Conservation (phyloP, 2,888 invertebrate species). For the Onchidella celtica region DNA sequence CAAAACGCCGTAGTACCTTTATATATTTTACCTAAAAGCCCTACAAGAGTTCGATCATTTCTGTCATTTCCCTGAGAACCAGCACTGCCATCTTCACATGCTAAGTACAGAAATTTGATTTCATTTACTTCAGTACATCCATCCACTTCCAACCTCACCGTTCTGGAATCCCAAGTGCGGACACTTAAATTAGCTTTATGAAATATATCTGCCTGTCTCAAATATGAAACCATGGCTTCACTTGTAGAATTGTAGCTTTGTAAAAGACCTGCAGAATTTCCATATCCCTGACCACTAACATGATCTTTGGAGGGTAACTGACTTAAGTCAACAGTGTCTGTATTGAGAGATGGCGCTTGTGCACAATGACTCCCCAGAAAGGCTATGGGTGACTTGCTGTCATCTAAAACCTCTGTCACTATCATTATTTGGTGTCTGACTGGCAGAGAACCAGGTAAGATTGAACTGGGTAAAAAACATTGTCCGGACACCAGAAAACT, state of each 20-base stretch:
- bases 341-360: no score
- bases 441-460: constrained; percentile 32
- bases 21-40: no score
- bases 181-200: not conserved
- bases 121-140: not conserved
- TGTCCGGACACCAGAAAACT: constrained; percentile 42
- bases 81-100: not conserved
- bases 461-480: constrained; percentile 42
- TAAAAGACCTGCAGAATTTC: no score
- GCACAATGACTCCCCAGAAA: no score
- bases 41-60: no score
- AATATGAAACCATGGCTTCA: not conserved
- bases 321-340: no score
- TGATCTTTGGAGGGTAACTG: no score
- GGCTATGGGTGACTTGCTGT: no score
- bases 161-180: not conserved
- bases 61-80: not conserved
- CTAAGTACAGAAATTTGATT: not conserved
- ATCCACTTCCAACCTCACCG: not conserved
- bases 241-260: not conserved
- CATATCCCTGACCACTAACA: no score
- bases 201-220: not conserved
- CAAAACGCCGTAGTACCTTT: no score
- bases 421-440: constrained; percentile 53
- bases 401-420: no score